phyloP scores from a whole-genome alignment of 2,888 invertebrate species.

The Sthenelais limicola region DNA sequence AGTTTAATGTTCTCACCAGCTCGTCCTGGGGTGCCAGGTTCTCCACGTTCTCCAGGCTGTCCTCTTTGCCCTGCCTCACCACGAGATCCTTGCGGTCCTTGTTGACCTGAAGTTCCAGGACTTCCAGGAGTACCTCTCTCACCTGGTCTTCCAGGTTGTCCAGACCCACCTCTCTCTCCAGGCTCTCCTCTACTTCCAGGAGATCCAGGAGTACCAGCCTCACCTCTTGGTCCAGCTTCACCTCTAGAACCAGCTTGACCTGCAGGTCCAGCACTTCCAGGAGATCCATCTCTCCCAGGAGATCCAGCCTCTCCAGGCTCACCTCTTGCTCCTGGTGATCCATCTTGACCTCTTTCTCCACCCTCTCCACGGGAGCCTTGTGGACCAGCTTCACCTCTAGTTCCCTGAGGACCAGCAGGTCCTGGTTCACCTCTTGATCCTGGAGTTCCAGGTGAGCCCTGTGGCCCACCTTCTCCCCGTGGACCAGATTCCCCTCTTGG shows the following conservation, averaged over 20 bases:
- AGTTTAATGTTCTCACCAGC: no score
- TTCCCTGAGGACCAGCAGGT: constrained; percentile 10
- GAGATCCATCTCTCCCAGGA: constrained; percentile 40
- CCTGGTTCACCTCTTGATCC: constrained; percentile 33
- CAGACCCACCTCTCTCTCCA: constrained; percentile 7
- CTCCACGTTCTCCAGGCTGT: not conserved
- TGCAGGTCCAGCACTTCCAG: constrained; percentile 43
- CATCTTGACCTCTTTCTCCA: constrained; percentile 36
- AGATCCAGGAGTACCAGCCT: no score
- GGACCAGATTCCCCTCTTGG: constrained; percentile 51
- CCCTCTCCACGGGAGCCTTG: constrained; percentile 40
- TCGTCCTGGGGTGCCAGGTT: constrained; percentile 32
- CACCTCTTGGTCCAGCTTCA: constrained; percentile 8
- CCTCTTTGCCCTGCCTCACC: constrained; percentile 23
- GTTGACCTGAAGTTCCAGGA: not conserved
- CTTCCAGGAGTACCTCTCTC: not conserved
- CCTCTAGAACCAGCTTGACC: constrained; percentile 46
- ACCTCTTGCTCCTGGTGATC: constrained; percentile 33
- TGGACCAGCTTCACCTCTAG: constrained; percentile 25
- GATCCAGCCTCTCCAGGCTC: constrained; percentile 31
- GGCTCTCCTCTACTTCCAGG: no score
- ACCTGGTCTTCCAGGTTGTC: not conserved
- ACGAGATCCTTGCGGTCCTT: not conserved
- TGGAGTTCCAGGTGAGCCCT: constrained; percentile 14
- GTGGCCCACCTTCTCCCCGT: constrained; percentile 14